A percentile compares a stretch with the other conserved stretches of the same genome.
Conservation (phyloP, 2,888 invertebrate genomes). For the Cosmia pyralina region DNA sequence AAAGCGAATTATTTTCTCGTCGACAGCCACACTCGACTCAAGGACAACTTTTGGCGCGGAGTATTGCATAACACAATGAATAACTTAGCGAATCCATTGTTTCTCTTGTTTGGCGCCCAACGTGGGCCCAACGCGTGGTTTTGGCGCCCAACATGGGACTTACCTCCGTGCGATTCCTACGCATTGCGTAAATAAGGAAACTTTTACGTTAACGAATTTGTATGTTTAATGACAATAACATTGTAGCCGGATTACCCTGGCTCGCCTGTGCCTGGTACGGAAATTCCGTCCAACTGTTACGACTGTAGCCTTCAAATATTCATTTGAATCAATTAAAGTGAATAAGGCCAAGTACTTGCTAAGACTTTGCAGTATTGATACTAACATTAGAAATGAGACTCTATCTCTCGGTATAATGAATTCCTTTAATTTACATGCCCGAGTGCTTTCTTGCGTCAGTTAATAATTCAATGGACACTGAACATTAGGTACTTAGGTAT, state of each 20-base stretch:
- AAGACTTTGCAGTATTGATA: conserved; percentile 20
- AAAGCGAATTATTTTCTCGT: conserved; percentile 38
- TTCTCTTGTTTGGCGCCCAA: conserved; percentile 56
- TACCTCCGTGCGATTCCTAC: conserved; percentile 45
- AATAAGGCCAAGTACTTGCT: conserved; percentile 26
- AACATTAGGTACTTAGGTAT: not conserved
- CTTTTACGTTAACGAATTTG: conserved; percentile 67
- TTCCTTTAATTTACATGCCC: conserved; percentile 17
- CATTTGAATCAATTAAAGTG: conserved; percentile 67
- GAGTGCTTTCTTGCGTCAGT: conserved; percentile 3
- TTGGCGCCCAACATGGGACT: conserved; percentile 59
- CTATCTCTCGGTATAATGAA: conserved; percentile 5
- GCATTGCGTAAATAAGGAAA: conserved; percentile 68
- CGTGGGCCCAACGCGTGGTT: conserved; percentile 28
- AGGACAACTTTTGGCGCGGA: conserved; percentile 22
- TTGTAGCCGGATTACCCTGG: conserved; percentile 53
- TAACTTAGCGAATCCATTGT: conserved; percentile 23
- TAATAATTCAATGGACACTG: not conserved
- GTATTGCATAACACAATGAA: conserved; percentile 50
- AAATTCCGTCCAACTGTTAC: conserved; percentile 55
- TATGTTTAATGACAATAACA: conserved; percentile 66
- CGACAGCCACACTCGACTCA: conserved; percentile 6
- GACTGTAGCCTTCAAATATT: conserved; percentile 65
- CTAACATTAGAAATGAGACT: conserved; percentile 16
- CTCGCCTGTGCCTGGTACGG: conserved; percentile 67